phyloP scores from a whole-genome alignment of 2,797 vertebrate genomes.

The Lates japonicus region DNA sequence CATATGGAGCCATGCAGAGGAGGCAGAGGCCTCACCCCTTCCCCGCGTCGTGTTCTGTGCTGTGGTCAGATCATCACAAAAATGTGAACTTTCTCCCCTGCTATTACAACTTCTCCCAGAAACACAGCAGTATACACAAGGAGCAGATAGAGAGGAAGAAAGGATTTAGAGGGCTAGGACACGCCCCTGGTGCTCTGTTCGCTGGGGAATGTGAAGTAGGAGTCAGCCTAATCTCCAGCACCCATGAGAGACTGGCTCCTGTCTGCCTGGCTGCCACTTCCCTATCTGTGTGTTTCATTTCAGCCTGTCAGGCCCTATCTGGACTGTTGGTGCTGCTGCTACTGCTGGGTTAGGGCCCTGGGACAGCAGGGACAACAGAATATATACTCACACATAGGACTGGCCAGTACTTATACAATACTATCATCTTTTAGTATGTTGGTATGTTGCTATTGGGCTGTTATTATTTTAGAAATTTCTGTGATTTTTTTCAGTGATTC shows the following conservation, averaged over 20 bases:
- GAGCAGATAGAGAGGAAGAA: constrained; percentile 46
- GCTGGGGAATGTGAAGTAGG: constrained; percentile 89
- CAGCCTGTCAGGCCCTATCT: constrained; percentile 92
- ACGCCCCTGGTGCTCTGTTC: constrained; percentile 48
- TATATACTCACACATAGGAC: not conserved
- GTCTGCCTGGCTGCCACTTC: constrained; percentile 91
- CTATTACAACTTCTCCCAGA: constrained; percentile 22
- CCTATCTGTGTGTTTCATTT: constrained; percentile 93
- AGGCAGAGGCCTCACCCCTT: not conserved
- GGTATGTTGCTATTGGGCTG: not conserved
- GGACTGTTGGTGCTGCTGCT: constrained; percentile 76
- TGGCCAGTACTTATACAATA: not conserved
- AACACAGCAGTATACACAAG: constrained; percentile 16
- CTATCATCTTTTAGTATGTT: not conserved
- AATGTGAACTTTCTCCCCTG: constrained; percentile 38
- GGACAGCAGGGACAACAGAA: constrained; percentile 72
- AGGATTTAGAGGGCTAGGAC: constrained; percentile 27
- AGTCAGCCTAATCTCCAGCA: constrained; percentile 91
- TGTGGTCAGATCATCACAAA: constrained; percentile 29
- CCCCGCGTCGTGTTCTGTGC: not conserved
- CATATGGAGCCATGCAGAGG: not conserved
- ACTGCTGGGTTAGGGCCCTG: constrained; percentile 38
- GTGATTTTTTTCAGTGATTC: too few relatives aligned
- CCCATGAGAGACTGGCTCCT: constrained; percentile 90
- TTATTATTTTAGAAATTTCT: not conserved